Evolutionary conservation across 2,888 invertebrate genomes (phyloP).

Genomic region (Melanchra persicariae): DNA sequence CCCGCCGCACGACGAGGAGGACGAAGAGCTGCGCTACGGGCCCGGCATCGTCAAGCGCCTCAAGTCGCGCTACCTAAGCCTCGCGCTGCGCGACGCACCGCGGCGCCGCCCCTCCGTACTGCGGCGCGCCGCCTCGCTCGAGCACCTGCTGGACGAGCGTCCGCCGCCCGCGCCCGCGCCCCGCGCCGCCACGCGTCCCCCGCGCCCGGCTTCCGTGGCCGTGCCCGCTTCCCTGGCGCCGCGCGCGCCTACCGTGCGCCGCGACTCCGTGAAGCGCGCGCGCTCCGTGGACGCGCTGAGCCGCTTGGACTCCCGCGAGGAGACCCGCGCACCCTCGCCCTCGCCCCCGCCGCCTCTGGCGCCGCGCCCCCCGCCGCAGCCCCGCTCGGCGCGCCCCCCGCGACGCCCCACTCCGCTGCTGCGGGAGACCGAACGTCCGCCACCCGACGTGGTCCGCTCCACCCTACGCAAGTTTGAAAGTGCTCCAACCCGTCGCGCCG

Average conservation of each 20-base stretch:
- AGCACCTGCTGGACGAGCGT: constrained; percentile 94
- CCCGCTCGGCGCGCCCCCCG: constrained; percentile 88
- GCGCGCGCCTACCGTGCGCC: constrained; percentile 80
- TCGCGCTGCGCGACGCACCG: constrained; percentile 94
- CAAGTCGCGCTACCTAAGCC: constrained; percentile 96
- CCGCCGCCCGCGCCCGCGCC: constrained; percentile 79
- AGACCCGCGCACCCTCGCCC: constrained; percentile 92
- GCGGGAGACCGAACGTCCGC: constrained; percentile 92
- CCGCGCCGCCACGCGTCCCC: constrained; percentile 67
- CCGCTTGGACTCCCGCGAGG: constrained; percentile 91
- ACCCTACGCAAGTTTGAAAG: constrained; percentile 96
- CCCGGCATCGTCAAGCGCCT: constrained; percentile 97
- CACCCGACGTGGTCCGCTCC: constrained; percentile 96
- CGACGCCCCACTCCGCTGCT: constrained; percentile 87
- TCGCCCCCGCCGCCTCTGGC: constrained; percentile 76
- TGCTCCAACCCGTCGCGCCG: constrained; percentile 90
- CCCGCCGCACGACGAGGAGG: constrained; percentile 78
- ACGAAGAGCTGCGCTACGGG: constrained; percentile 96
- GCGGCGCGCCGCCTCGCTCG: constrained; percentile 95
- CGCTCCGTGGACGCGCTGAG: constrained; percentile 96
- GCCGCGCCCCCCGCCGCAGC: constrained; percentile 85
- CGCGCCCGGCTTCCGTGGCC: constrained; percentile 79
- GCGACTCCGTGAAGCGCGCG: constrained; percentile 94
- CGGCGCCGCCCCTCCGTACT: constrained; percentile 93
- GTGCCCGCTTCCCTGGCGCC: constrained; percentile 69